Percentiles rank a stretch among this genome's conserved stretches.
Conservation (phyloP, 2,888 invertebrate species). For the Seladonia tumulorum region DNA sequence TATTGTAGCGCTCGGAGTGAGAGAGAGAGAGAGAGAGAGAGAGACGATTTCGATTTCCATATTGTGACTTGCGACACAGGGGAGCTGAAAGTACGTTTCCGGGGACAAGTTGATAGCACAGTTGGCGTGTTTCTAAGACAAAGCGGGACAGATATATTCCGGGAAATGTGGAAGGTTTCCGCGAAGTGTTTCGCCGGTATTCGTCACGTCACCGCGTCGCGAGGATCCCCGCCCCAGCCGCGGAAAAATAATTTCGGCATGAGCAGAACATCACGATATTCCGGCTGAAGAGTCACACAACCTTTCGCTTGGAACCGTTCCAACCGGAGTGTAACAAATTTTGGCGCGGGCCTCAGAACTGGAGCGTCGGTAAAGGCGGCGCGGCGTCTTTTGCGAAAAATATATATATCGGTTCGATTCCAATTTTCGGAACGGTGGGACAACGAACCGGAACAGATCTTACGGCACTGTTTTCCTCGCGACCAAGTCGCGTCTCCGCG, state of each 20-base stretch:
- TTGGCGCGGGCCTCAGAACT: slow-evolving; percentile 57
- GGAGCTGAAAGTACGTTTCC: neutral
- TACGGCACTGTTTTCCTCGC: slow-evolving; percentile 19
- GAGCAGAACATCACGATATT: slow-evolving; percentile 66
- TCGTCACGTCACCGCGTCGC: slow-evolving; percentile 20
- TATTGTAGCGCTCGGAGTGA: too few species aligned
- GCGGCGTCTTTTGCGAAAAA: slow-evolving; percentile 23
- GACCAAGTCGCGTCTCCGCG: slow-evolving; percentile 17
- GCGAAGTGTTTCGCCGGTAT: neutral
- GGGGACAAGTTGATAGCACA: neutral
- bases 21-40: too few species aligned
- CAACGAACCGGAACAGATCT: slow-evolving; percentile 13
- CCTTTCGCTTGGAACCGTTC: slow-evolving; percentile 65
- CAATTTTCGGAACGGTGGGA: slow-evolving; percentile 54
- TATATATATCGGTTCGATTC: slow-evolving; percentile 61
- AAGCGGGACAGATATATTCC: neutral
- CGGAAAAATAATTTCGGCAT: slow-evolving; percentile 63
- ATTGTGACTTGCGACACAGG: neutral
- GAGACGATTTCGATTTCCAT: neutral
- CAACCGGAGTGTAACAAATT: slow-evolving; percentile 68
- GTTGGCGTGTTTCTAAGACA: slow-evolving; percentile 16
- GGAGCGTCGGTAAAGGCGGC: slow-evolving; percentile 61
- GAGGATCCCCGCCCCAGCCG: slow-evolving; percentile 24
- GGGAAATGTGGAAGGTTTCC: neutral
- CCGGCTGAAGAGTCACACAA: slow-evolving; percentile 64